Conservation (phyloP, 2,888 invertebrate genomes). For the Conistra vaccinii region DNA sequence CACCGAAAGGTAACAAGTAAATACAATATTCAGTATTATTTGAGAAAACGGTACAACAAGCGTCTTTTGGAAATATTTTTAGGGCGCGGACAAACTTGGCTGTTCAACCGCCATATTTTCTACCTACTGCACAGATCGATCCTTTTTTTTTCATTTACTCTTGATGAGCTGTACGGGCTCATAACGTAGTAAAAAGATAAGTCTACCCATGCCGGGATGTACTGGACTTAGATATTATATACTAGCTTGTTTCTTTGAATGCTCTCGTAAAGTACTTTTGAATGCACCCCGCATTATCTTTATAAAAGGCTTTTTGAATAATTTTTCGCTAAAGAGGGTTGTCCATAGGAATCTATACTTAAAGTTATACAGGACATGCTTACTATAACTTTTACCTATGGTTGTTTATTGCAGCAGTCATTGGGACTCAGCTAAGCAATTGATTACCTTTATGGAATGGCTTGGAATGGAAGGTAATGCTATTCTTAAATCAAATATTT, state of each 20-base stretch:
- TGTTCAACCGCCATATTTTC: neutral
- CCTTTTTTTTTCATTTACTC: neutral
- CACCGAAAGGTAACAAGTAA: constrained; percentile 55
- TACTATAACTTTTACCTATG: too few species aligned
- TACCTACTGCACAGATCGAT: neutral
- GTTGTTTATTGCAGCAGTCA: too few species aligned
- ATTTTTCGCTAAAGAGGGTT: neutral
- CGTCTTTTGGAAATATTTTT: constrained; percentile 59
- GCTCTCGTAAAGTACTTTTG: neutral
- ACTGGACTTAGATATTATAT: neutral
- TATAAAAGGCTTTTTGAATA: neutral
- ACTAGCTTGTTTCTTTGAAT: neutral
- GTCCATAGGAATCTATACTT: too few species aligned
- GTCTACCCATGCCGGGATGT: neutral
- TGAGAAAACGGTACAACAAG: constrained; percentile 52
- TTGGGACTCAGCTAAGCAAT: too few species aligned
- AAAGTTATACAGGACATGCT: too few species aligned
- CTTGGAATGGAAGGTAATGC: too few species aligned
- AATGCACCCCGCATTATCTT: neutral
- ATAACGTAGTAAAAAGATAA: neutral
- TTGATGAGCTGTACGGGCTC: neutral
- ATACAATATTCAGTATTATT: constrained; percentile 68
- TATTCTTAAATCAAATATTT: too few species aligned
- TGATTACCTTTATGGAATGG: too few species aligned
- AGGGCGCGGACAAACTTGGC: constrained; percentile 22